Percentiles rank a stretch among this genome's conserved stretches.
phyloP scores from a whole-genome alignment of 2,113 vertebrate species.

The Pavo muticus region DNA sequence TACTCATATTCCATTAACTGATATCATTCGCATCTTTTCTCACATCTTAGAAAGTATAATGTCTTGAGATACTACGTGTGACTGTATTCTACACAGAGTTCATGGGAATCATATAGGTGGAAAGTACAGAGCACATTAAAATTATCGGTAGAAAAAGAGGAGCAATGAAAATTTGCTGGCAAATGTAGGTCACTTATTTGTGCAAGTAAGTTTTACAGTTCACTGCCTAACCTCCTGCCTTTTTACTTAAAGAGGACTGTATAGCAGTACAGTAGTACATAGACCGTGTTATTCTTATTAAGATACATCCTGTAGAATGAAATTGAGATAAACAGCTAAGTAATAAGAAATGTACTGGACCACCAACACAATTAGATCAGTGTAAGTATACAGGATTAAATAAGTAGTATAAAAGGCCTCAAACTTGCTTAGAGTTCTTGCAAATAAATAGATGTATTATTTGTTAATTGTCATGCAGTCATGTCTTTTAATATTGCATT shows the following conservation, averaged over 20 bases:
- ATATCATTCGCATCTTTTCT: background rate
- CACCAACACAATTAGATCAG: background rate
- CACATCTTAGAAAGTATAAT: background rate
- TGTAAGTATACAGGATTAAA: background rate
- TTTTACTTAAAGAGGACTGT: background rate
- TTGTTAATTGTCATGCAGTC: background rate
- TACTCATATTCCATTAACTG: background rate
- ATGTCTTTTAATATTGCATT: background rate
- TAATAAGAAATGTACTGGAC: background rate
- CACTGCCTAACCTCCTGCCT: background rate
- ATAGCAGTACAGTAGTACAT: background rate
- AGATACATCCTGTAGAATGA: background rate
- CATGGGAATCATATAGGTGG: background rate
- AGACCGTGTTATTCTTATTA: background rate
- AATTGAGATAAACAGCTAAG: background rate
- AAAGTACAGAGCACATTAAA: background rate
- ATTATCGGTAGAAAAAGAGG: background rate
- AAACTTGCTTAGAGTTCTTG: background rate
- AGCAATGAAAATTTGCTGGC: background rate
- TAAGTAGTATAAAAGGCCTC: background rate
- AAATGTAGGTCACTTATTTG: slow-evolving; percentile 44
- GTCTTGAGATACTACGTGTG: background rate
- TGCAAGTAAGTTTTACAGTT: slow-evolving; percentile 32
- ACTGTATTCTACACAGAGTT: background rate
- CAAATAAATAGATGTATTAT: background rate